Base-by-base conservation (phyloP, 2,113 vertebrate species). In the Periophthalmus modestus region DNA sequence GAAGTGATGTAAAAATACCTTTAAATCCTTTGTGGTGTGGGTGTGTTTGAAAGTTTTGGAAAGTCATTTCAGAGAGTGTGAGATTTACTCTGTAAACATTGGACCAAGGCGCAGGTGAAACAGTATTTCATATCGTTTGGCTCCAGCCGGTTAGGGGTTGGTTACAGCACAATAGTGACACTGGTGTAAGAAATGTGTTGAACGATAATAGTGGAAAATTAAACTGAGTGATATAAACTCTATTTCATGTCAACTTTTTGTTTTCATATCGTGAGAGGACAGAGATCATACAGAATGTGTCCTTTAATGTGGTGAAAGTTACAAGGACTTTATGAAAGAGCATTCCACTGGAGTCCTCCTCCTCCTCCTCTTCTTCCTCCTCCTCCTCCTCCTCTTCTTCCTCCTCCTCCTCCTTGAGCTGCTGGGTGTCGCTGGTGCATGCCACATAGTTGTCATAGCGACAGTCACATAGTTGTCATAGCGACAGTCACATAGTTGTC, bases 11-110 rank as follows among this genome's bases (percentile, higher is more conserved):
- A 13, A 14, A 33, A 39, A 39, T 39, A 36, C 62, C 7, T 39
- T 65, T 43, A n/a, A 65, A 65, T n/a, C 62, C 33, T 63, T 63
- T 34, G 59, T 65, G 19, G 62, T 59, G 21, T n/a, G n/a, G n/a
- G 0, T 19, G 7, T 52, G 58, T 55, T 19, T 57, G 59, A 59
- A 28, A 24, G 13, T 14, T 13, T 23, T 23, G 55, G 11, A 1
- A 7, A 18, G 34, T 4, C 2, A 48, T 36, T 57, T 66, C 13
- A 5, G 4, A 21, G 7, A n/a, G 46, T 47, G 65, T 50, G 69
- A 75, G 68, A 71, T 81, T 81, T 71, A 71, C 68, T 68, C 69
- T 77, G 72, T 74, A 68, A 89, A 82, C 55, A 70, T 0, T 63
- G 59, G 58, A 15, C 14, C 13, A 61, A 13, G 28, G 57, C 0